Evolutionary conservation across 2,797 vertebrate species (phyloP).

Genomic region (Sebastes minor): DNA sequence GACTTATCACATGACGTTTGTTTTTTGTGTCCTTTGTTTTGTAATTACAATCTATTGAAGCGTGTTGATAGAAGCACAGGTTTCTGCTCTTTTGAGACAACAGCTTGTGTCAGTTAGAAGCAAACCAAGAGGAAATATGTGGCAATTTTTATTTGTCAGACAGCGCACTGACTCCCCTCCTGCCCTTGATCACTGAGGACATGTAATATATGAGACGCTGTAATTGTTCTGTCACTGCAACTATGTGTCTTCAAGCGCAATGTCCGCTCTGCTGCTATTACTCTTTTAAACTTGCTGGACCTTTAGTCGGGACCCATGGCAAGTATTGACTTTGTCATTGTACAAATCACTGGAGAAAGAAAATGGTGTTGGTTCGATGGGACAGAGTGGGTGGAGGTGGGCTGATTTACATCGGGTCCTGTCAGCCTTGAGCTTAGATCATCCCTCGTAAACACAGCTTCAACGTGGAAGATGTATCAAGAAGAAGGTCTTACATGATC

Average conservation of each 20-base stretch:
- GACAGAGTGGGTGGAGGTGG: slow-evolving; percentile 25
- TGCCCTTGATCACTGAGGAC: slow-evolving; percentile 20
- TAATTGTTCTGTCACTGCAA: slow-evolving; percentile 72
- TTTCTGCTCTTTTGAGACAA: neutral
- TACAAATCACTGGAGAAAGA: slow-evolving; percentile 53
- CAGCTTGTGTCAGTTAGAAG: slow-evolving; percentile 8
- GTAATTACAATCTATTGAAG: slow-evolving; percentile 1
- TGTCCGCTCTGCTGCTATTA: slow-evolving; percentile 21
- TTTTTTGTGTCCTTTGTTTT: neutral
- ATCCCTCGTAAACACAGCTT: slow-evolving; percentile 14
- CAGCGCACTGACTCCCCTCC: slow-evolving; percentile 1
- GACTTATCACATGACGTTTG: neutral
- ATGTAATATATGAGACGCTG: slow-evolving; percentile 46
- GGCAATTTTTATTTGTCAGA: slow-evolving; percentile 14
- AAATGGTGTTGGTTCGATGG: slow-evolving; percentile 20
- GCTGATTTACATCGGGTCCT: slow-evolving; percentile 14
- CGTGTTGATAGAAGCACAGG: neutral
- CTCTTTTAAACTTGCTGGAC: slow-evolving; percentile 41
- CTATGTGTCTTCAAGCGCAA: slow-evolving; percentile 48
- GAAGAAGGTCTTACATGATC: neutral
- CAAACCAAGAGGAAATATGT: slow-evolving; percentile 15
- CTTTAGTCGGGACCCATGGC: slow-evolving; percentile 21
- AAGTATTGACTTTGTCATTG: slow-evolving; percentile 44
- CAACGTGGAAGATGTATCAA: neutral
- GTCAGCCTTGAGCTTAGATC: slow-evolving; percentile 5